phyloP scores from a whole-genome alignment of 2,888 invertebrate species.

The Calameuta pallipes region DNA sequence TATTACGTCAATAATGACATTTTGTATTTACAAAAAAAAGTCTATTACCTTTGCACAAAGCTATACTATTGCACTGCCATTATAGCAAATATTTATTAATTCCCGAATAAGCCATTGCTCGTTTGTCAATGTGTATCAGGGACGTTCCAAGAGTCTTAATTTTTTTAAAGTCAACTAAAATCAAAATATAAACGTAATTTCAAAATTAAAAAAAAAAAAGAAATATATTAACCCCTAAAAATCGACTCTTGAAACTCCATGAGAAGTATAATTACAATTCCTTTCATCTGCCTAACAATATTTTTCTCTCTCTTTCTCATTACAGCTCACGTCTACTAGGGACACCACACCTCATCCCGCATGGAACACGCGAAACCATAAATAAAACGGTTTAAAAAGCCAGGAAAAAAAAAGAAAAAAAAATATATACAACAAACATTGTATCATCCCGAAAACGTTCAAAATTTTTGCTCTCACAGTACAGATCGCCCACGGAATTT shows the following conservation, averaged over 20 bases:
- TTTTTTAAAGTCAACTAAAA: no score
- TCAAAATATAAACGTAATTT: no score
- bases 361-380: conserved; percentile 46
- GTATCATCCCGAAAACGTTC: conserved; percentile 30
- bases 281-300: not conserved
- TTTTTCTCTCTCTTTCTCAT: conserved; percentile 35
- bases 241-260: not conserved
- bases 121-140: not conserved
- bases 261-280: not conserved
- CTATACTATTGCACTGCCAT: not conserved
- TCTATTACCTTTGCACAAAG: not conserved
- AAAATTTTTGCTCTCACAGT: conserved; percentile 34
- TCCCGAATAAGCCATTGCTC: not conserved
- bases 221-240: no score
- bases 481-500: conserved; percentile 45
- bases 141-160: not conserved
- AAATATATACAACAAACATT: conserved; percentile 23
- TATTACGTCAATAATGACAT: not conserved
- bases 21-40: not conserved
- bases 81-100: not conserved
- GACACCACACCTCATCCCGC: conserved; percentile 43
- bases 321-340: conserved; percentile 62
- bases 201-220: no score
- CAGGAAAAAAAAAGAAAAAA: conserved; percentile 29
- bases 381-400: conserved; percentile 38